Evolutionary conservation across 2,888 invertebrate genomes (phyloP), one percentile per base, ranked within the genome.

Genomic region (Tinea trinotella): DNA sequence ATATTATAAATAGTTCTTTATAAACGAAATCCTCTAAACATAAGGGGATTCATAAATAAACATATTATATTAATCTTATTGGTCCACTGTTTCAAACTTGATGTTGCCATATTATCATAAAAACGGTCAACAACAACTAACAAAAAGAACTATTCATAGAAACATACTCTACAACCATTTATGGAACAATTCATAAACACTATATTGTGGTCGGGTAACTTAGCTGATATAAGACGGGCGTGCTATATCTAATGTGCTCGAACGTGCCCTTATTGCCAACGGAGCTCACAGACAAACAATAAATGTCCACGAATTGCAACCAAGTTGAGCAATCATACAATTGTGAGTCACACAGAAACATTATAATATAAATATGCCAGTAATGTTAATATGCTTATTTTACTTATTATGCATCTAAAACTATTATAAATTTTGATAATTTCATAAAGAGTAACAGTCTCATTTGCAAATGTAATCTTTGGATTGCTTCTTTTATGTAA

Each of bases 381-480:
- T 15, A 40, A 40, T 13, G 12, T 13, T 12, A 40, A 40, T n/a
- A 40, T 15, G n/a, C 40, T 5, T 40, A 15, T 15, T 40, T 40
- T 40, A 40, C 40, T 40, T 40, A 40, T 3, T n/a, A n/a, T 40
- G 12, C 15, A 12, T 40, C 40, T 40, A 40, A 6, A 40, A 40
- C 15, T 18, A 46, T 19, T 10, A 46, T 46, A 19, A 46, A 46
- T 15, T 46, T 46, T 46, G 46, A n/a, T 19, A 46, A 50, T 24
- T 50, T 24, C 10, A 50, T 50, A 50, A 19, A 50, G 24, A 50
- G 18, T 50, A 50, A 50, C 50, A 50, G 50, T 50, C 50, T 50
- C 50, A 50, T 50, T 9, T 50, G 50, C 22, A 50, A 24, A 50
- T 50, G 50, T 19, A 46, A 46, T 24, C 13, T 50, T 50, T 50